Evolutionary conservation across 2,888 invertebrate genomes (phyloP).

Genomic region (Drosophila longiperda): DNA sequence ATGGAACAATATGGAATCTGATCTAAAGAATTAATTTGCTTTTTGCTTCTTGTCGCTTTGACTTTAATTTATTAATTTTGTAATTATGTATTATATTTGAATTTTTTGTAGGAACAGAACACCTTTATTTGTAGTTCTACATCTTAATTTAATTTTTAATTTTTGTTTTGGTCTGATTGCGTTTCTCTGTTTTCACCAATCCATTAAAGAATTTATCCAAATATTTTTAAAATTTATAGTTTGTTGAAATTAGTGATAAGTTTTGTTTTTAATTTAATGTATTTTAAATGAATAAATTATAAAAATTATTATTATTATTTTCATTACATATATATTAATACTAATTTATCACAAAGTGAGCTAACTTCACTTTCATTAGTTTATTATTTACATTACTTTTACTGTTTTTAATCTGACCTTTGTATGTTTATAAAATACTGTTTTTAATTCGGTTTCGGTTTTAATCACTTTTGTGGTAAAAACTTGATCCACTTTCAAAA

Average conservation of each 20-base stretch:
- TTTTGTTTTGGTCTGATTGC: background rate
- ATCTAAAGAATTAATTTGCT: background rate
- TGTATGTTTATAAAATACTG: background rate
- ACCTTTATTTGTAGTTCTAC: no score
- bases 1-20: background rate
- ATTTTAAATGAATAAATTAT: background rate
- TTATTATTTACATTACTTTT: background rate
- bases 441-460: background rate
- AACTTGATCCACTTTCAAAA: constrained; percentile 16
- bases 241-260: background rate
- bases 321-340: background rate
- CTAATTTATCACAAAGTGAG: background rate
- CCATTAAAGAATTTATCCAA: background rate
- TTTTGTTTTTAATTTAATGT: background rate
- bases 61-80: background rate
- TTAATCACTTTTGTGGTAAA: background rate
- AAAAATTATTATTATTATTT: background rate
- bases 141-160: no score
- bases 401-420: background rate
- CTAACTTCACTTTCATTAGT: background rate
- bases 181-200: background rate
- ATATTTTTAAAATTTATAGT: background rate
- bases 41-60: background rate
- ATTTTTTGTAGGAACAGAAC: background rate
- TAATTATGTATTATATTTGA: background rate